Evolutionary conservation across 2,888 invertebrate species (phyloP).

Genomic region (Eilema sororculum): DNA sequence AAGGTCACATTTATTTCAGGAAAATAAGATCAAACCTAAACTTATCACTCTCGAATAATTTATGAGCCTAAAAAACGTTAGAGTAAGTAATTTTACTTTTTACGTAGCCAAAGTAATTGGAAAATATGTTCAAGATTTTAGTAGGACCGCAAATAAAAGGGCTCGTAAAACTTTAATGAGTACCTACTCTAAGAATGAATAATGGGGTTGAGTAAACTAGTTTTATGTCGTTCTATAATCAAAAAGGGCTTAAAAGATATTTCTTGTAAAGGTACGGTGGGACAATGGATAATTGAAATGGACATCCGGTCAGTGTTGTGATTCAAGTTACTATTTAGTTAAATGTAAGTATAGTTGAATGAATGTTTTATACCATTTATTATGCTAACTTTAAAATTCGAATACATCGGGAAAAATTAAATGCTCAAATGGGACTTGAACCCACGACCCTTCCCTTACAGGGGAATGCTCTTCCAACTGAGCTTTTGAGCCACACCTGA

Average conservation of each 20-base stretch:
- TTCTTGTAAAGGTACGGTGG: slow-evolving; percentile 23
- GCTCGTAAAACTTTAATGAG: slow-evolving; percentile 23
- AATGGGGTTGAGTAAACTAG: slow-evolving; percentile 20
- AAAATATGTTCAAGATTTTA: slow-evolving; percentile 40
- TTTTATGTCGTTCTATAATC: slow-evolving; percentile 5
- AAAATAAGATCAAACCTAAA: slow-evolving; percentile 58
- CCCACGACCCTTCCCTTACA: too few species aligned
- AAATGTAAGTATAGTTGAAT: too few species aligned
- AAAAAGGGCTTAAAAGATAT: slow-evolving; percentile 17
- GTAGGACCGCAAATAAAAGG: slow-evolving; percentile 16
- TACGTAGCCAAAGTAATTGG: slow-evolving; percentile 49
- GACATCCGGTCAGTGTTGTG: slow-evolving; percentile 46
- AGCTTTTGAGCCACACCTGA: too few species aligned
- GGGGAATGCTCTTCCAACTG: too few species aligned
- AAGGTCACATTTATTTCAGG: slow-evolving; percentile 48
- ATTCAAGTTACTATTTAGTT: slow-evolving; percentile 15
- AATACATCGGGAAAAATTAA: too few species aligned
- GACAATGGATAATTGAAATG: slow-evolving; percentile 27
- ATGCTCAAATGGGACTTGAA: too few species aligned
- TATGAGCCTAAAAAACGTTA: slow-evolving; percentile 49
- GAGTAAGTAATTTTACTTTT: slow-evolving; percentile 55
- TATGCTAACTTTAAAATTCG: too few species aligned
- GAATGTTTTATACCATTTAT: too few species aligned
- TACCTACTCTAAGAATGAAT: slow-evolving; percentile 17
- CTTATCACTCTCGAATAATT: slow-evolving; percentile 58